Base-by-base conservation (phyloP, 2,888 invertebrate species). In the Laspeyria flexula region DNA sequence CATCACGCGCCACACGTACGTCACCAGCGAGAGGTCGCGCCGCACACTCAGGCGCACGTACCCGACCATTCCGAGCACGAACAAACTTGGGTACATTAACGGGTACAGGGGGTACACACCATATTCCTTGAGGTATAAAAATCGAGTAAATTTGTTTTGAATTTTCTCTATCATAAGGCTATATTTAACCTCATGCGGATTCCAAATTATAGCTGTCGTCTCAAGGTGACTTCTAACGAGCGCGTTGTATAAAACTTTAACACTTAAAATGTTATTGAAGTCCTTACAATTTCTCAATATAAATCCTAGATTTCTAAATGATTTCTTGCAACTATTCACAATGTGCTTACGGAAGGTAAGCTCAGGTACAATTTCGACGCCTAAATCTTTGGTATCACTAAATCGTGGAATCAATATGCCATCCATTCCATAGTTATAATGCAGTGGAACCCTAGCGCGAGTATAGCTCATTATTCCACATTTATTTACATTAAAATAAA, bases 31-130 rank as follows among this genome's bases (percentile, higher is more conserved):
- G 5, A 38, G 25, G 25, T 23, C 38, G 1, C 38, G 23, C 12
- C 38, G 23, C 25, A 25, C 38, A 11, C 13, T 25, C 25, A 23
- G 39, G 11, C 16, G 27, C 5, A 16, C 16, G 11, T 27, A 40
- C n/a, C 39, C 39, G 10, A 39, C 27, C 39, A 39, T 39, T 15
- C 39, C 39, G n/a, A 27, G 13, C 4, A 39, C 39, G 10, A 39
- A 39, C 9, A 39, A 1, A 27, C 27, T 27, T 4, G 39, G 27
- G 27, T 39, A 39, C 39, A 39, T 9, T 9, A 9, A 10, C 2
- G 18, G 11, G 18, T 21, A n/a, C 10, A 1, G 4, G 6, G 18
- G 10, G 7, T 33, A 15, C 0, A 13, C 15, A 7, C 13, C 0
- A 7, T 10, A 16, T 18, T 21, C 11, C 12, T 7, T 37, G n/a